Percentiles rank a stretch among this genome's conserved stretches.
phyloP scores from a whole-genome alignment of 1,140 invertebrate species.

The Drosophila rhopaloa region DNA sequence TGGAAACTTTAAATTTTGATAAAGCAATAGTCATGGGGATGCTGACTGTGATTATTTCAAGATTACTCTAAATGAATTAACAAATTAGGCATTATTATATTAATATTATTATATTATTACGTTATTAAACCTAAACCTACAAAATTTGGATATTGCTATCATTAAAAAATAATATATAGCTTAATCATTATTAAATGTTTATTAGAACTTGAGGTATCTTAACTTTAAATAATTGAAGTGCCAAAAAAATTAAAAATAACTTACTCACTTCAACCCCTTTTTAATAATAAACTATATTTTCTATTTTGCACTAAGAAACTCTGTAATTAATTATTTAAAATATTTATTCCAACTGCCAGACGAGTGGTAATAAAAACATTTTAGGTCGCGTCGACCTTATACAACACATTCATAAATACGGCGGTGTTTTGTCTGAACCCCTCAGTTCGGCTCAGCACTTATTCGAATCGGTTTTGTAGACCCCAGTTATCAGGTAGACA shows the following conservation, averaged over 20 bases:
- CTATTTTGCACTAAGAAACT: background rate
- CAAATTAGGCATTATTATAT: background rate
- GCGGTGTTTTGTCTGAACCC: conserved; percentile 39
- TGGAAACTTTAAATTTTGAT: conserved; percentile 43
- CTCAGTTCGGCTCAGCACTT: conserved; percentile 20
- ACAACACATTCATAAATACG: conserved; percentile 48
- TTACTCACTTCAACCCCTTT: background rate
- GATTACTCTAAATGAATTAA: background rate
- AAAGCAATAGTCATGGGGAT: conserved; percentile 13
- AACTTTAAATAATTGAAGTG: too few relatives aligned
- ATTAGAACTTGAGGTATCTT: too few relatives aligned
- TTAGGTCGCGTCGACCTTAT: conserved; percentile 37
- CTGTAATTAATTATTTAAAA: background rate
- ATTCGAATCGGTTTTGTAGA: conserved; percentile 6
- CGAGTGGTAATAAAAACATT: conserved; percentile 7
- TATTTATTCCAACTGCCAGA: background rate
- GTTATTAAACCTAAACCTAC: too few relatives aligned
- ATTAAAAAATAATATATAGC: too few relatives aligned
- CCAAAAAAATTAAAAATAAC: too few relatives aligned
- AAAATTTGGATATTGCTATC: too few relatives aligned
- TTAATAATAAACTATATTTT: background rate
- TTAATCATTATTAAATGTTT: too few relatives aligned
- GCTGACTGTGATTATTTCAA: conserved; percentile 4
- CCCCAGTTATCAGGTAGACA: conserved; percentile 52
- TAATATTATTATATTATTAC: too few relatives aligned